A percentile compares a stretch with the other conserved stretches of the same genome.
These are phyloP conservation scores for Erpetoichthys calabaricus DNA, from an alignment of 2,797 vertebrate genomes.

Conservation along the genomic window DNA sequence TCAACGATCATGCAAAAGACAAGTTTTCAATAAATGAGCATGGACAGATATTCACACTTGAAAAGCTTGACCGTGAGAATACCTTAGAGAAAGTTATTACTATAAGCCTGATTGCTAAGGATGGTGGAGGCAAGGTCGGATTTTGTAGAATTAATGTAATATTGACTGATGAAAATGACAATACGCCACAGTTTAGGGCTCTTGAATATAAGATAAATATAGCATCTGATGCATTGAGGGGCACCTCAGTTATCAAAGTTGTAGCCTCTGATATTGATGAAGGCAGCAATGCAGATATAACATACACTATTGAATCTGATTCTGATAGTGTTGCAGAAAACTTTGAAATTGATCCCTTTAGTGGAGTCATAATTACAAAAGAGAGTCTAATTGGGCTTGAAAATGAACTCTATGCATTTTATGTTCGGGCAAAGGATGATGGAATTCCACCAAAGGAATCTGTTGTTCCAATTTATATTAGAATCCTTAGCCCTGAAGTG, in stretches of 20 bases:
- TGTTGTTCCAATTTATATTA: conserved; percentile 71
- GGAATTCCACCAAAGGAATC: conserved; percentile 71
- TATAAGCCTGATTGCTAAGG: conserved; percentile 78
- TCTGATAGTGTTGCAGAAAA: conserved; percentile 80
- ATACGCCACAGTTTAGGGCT: conserved; percentile 86
- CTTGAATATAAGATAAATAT: conserved; percentile 75
- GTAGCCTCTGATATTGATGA: conserved; percentile 87
- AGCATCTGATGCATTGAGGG: conserved; percentile 65
- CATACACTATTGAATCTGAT: conserved; percentile 75
- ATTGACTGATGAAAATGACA: conserved; percentile 92
- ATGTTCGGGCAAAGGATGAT: conserved; percentile 74
- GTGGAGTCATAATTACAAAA: conserved; percentile 77
- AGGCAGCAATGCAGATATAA: conserved; percentile 86
- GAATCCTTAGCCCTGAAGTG: conserved; percentile 71
- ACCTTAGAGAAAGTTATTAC: conserved; percentile 76
- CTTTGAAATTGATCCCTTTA: conserved; percentile 75
- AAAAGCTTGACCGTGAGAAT: conserved; percentile 84
- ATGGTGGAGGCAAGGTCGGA: conserved; percentile 82
- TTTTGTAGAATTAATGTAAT: conserved; percentile 89
- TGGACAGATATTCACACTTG: conserved; percentile 75
- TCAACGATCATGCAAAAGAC: conserved; percentile 87
- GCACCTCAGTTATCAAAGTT: conserved; percentile 71
- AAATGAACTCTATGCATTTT: conserved; percentile 77
- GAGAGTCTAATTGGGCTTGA: conserved; percentile 94
- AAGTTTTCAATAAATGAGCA: conserved; percentile 75